Evolutionary conservation across 2,113 vertebrate genomes (phyloP).

Genomic region (Rhynchomys soricoides): DNA sequence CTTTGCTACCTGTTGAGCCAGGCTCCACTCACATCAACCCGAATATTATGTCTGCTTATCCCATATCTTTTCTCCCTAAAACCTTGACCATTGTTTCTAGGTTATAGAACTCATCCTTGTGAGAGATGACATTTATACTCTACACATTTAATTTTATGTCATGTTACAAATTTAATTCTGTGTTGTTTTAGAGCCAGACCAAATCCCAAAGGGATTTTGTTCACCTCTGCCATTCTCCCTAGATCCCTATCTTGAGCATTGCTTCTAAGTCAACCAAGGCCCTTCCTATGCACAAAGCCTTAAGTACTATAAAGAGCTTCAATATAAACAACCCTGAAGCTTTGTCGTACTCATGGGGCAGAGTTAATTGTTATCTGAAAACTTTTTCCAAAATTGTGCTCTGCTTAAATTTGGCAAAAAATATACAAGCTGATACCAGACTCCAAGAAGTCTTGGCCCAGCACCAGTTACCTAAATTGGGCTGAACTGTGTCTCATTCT

Average conservation of each 20-base stretch:
- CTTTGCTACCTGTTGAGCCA: not conserved
- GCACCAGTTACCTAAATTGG: not conserved
- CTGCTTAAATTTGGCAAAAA: not conserved
- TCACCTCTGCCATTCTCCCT: not conserved
- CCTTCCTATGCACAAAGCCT: not conserved
- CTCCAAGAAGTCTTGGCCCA: not conserved
- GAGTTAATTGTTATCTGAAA: not conserved
- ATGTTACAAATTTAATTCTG: not conserved
- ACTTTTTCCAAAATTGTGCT: not conserved
- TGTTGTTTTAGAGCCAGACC: not conserved
- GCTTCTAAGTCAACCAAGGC: not conserved
- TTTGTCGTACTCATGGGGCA: not conserved
- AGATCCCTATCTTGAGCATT: not conserved
- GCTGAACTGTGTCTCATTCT: not conserved
- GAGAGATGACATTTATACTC: not conserved
- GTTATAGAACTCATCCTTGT: not conserved
- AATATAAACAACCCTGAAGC: not conserved
- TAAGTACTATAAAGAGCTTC: not conserved
- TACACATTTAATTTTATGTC: not conserved
- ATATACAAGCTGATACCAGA: not conserved
- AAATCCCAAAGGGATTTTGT: not conserved
- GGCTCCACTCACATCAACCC: not conserved
- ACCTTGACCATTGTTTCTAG: not conserved
- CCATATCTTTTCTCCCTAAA: not conserved
- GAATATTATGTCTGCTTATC: not conserved